Conservation (phyloP, 2,888 invertebrate genomes). For the Hecatera dysodea region DNA sequence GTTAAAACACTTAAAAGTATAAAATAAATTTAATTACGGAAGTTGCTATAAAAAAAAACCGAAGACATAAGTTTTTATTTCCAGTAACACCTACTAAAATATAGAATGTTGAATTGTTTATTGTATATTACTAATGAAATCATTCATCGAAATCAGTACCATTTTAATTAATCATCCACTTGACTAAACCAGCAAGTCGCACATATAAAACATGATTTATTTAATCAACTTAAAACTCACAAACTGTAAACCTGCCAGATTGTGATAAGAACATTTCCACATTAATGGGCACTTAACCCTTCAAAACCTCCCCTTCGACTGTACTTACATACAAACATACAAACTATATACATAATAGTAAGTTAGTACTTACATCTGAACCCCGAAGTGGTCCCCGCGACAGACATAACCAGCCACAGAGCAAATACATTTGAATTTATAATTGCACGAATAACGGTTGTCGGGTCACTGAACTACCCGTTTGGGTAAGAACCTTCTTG, state of each 20-base stretch:
- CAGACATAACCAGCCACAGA: slow-evolving; percentile 43
- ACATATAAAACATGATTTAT: not conserved
- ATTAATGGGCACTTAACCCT: slow-evolving; percentile 2
- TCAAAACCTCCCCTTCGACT: not conserved
- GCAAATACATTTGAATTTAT: slow-evolving; percentile 60
- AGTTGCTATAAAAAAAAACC: too few relatives aligned
- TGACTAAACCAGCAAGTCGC: not conserved
- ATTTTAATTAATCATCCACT: not conserved
- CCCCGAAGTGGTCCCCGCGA: slow-evolving; percentile 26
- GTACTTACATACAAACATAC: not conserved
- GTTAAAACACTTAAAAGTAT: too few relatives aligned
- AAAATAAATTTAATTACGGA: too few relatives aligned
- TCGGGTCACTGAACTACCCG: slow-evolving; percentile 15
- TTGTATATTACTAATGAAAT: too few relatives aligned
- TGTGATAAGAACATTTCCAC: slow-evolving; percentile 25
- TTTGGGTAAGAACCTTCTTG: not conserved
- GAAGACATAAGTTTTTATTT: too few relatives aligned
- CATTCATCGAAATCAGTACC: too few relatives aligned
- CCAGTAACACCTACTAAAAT: too few relatives aligned
- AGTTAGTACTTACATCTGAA: slow-evolving; percentile 12
- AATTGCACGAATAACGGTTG: slow-evolving; percentile 33
- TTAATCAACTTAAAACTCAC: not conserved
- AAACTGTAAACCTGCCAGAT: slow-evolving; percentile 7
- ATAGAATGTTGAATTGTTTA: too few relatives aligned
- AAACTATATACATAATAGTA: not conserved